Conservation (phyloP, 1,140 invertebrate genomes). For the Aethina tumida region DNA sequence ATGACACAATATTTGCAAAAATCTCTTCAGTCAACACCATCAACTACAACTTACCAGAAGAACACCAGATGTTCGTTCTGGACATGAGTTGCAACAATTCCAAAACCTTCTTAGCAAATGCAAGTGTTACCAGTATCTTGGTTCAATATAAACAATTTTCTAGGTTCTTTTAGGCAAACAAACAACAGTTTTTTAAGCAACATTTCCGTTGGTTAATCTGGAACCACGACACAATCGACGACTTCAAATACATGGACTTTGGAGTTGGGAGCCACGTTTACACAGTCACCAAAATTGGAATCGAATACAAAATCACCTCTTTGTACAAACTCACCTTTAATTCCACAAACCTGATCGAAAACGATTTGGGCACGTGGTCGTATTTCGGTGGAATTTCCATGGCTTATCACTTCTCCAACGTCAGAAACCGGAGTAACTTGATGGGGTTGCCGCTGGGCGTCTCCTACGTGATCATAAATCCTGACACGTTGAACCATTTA, state of each 20-base stretch:
- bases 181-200: conserved; percentile 7
- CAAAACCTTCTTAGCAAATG: background rate
- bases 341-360: background rate
- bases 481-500: conserved; percentile 45
- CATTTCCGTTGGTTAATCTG: conserved; percentile 12
- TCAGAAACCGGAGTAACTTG: conserved; percentile 11
- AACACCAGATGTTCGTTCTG: conserved; percentile 6
- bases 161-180: conserved; percentile 7
- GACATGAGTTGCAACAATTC: conserved; percentile 1
- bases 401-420: conserved; percentile 1
- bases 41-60: background rate
- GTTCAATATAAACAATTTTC: too few species aligned
- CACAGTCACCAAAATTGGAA: conserved; percentile 3
- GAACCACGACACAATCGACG: background rate
- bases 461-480: conserved; percentile 41
- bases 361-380: conserved; percentile 8
- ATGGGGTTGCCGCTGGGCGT: conserved; percentile 27
- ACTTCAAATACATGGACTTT: conserved; percentile 5
- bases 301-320: conserved; percentile 5
- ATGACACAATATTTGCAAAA: background rate
- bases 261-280: conserved; percentile 11
- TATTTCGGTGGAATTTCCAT: conserved; percentile 1
- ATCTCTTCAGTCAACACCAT: background rate
- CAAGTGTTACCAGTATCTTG: too few species aligned
- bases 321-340: conserved; percentile 10